Evolutionary conservation across 2,113 vertebrate genomes (phyloP).

Genomic region (Lutjanus erythropterus): DNA sequence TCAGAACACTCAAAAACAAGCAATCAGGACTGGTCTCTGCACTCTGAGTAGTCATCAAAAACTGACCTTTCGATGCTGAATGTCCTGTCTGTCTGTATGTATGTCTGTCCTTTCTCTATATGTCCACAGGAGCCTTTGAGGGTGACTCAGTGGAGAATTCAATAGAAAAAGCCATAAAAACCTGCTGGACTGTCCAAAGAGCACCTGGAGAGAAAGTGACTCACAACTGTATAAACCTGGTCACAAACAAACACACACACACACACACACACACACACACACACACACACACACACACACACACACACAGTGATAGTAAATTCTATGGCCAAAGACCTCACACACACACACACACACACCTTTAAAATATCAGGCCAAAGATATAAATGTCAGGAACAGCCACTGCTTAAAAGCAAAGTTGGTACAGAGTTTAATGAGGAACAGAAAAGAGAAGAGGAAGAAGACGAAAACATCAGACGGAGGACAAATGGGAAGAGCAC

Average conservation of each 20-base stretch:
- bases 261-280: neutral
- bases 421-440: slow-evolving; percentile 2
- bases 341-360: neutral
- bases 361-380: neutral
- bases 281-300: neutral
- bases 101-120: neutral
- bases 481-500: neutral
- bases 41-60: slow-evolving; percentile 33
- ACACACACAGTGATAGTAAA: slow-evolving; percentile 12
- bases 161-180: slow-evolving; percentile 51
- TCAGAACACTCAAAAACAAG: slow-evolving; percentile 69
- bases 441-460: neutral
- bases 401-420: slow-evolving; percentile 25
- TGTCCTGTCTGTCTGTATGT: neutral
- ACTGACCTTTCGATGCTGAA: slow-evolving; percentile 56
- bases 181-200: slow-evolving; percentile 38
- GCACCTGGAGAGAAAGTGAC: slow-evolving; percentile 25
- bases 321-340: neutral
- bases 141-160: slow-evolving; percentile 27
- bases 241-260: neutral
- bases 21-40: slow-evolving; percentile 19
- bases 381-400: slow-evolving; percentile 16
- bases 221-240: slow-evolving; percentile 35
- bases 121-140: neutral
- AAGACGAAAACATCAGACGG: slow-evolving; percentile 14